Percentiles rank a stretch among this genome's conserved stretches.
These are phyloP conservation scores for Drosophila basisetae DNA, from an alignment of 2,888 invertebrate species.

Conservation along the genomic window DNA sequence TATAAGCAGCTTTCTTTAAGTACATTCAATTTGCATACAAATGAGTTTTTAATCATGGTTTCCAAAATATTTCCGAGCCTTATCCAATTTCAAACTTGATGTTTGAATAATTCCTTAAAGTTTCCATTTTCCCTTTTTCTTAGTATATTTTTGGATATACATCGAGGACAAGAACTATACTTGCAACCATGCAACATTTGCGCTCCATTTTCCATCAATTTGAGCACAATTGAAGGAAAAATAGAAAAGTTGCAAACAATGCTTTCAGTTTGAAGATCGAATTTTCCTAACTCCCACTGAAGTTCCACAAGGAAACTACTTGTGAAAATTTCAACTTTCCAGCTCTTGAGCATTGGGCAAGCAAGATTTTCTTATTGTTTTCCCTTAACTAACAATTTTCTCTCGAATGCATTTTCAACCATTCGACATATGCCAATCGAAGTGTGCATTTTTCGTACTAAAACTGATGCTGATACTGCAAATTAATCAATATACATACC, in stretches of 20 bases:
- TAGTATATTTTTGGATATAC: background rate
- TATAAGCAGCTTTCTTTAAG: background rate
- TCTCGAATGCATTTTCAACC: slow-evolving; percentile 36
- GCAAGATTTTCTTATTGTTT: slow-evolving; percentile 1
- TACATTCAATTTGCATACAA: background rate
- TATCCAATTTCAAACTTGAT: background rate
- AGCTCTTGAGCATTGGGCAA: background rate
- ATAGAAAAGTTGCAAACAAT: background rate
- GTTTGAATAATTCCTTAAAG: background rate
- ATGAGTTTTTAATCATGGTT: background rate
- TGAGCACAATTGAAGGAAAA: background rate
- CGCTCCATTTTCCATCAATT: background rate
- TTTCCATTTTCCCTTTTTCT: background rate
- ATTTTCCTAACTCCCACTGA: background rate
- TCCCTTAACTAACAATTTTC: slow-evolving; percentile 44
- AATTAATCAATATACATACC: slow-evolving; percentile 53
- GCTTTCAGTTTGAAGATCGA: background rate
- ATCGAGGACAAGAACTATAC: background rate
- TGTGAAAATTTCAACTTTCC: background rate
- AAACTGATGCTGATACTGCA: slow-evolving; percentile 10
- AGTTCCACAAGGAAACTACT: background rate
- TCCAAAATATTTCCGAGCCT: background rate
- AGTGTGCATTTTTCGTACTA: slow-evolving; percentile 27
- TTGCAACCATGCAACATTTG: background rate
- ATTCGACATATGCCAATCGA: slow-evolving; percentile 30